These are phyloP conservation scores for Capitulum mitella DNA, from an alignment of 2,888 invertebrate genomes.

Conservation along the genomic window DNA sequence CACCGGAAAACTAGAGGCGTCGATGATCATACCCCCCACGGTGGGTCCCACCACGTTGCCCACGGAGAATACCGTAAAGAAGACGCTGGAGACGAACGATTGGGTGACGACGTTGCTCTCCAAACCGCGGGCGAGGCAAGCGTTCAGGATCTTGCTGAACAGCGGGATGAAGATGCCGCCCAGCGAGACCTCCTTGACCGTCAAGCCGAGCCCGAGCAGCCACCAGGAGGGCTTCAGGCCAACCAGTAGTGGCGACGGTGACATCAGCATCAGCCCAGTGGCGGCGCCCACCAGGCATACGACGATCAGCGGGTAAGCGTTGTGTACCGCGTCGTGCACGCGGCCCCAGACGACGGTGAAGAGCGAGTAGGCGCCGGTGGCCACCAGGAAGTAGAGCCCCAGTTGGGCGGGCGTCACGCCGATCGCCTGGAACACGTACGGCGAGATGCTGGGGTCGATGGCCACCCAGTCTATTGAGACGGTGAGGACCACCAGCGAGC, in stretches of 20 bases:
- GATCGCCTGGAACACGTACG: background rate
- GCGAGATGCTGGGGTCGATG: background rate
- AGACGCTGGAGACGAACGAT: slow-evolving; percentile 4
- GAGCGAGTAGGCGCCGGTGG: background rate
- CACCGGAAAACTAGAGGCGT: background rate
- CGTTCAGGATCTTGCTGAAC: background rate
- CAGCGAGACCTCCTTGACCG: background rate
- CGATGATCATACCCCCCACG: background rate
- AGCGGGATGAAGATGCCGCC: background rate
- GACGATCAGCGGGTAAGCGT: slow-evolving; percentile 68
- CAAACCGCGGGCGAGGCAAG: background rate
- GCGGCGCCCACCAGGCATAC: slow-evolving; percentile 58
- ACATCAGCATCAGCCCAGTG: slow-evolving; percentile 56
- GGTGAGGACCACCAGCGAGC: background rate
- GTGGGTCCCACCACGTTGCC: slow-evolving; percentile 16
- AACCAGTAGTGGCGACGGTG: slow-evolving; percentile 54
- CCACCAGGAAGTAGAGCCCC: slow-evolving; percentile 4
- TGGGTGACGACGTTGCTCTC: background rate
- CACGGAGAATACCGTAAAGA: background rate
- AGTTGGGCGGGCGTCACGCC: background rate
- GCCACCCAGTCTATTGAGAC: slow-evolving; percentile 11
- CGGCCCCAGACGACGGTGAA: slow-evolving; percentile 7
- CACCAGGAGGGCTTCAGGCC: background rate
- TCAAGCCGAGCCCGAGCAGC: slow-evolving; percentile 9
- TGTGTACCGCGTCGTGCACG: slow-evolving; percentile 57